Evolutionary conservation across 2,797 vertebrate species (phyloP), one percentile per base, ranked within the genome.

Genomic region (Lacerta viridis): DNA sequence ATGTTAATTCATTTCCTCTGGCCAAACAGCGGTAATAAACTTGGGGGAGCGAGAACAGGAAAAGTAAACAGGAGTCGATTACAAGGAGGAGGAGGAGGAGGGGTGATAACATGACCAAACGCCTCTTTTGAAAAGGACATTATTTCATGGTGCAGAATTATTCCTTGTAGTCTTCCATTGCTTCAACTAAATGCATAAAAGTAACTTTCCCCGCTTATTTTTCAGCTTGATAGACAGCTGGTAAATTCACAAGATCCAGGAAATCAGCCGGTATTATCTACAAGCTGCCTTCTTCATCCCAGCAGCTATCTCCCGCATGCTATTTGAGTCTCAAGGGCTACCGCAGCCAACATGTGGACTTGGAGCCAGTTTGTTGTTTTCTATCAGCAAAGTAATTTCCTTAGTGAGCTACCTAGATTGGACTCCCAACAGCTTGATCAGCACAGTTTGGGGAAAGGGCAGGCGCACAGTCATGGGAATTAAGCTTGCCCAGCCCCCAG

Each of bases 1-100:
- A 97, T 97, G 96, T 95, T 97, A 97, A 98, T 97, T 97, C 96
- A 97, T 97, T 98, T 98, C 98, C 98, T 98, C 96, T 93, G 91
- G 94, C 96, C 97, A 97, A 96, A 97, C 96, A 95, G 90, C 82
- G 92, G 95, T 96, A 96, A 96, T 98, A 97, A 98, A 97, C 90
- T 93, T 91, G 41, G 93, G 95, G 96, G 97, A 96, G 95, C 94
- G 91, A 93, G 91, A 93, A 94, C 93, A 90, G 85, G n/a, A 92
- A 94, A 95, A 91, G 94, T 89, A 95, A 97, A 96, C 94, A 96
- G 90, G 94, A 92, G 86, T 94, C 94, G 95, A 90, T 94, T 93
- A 93, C 92, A 92, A 84, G 92, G 89, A 93, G 90, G 87, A 90
- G 87, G 91, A 90, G 90, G 86, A 84, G 88, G 91, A 39, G 39